Conservation (phyloP, 2,888 invertebrate genomes). For the Apotomis capreana region DNA sequence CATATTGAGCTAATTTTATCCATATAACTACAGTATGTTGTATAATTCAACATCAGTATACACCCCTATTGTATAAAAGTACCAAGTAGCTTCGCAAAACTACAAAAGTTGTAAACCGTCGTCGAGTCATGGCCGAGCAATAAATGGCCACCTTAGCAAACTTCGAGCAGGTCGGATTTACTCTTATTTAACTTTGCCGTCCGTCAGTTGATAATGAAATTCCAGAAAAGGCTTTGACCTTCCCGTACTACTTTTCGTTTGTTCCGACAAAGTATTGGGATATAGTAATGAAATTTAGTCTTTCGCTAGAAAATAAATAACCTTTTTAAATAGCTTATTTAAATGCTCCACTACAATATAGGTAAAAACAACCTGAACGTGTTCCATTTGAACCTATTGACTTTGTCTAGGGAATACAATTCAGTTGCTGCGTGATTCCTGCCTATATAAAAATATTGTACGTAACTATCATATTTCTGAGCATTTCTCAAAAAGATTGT, state of each 20-base stretch:
- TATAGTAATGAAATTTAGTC: not conserved
- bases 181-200: not conserved
- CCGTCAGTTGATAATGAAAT: conserved; percentile 18
- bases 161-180: conserved; percentile 2
- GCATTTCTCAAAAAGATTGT: too few relatives aligned
- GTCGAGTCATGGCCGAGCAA: conserved; percentile 29
- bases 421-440: too few relatives aligned
- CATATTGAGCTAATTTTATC: too few relatives aligned
- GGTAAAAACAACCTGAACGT: too few relatives aligned
- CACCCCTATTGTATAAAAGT: not conserved
- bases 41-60: too few relatives aligned
- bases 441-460: too few relatives aligned
- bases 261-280: not conserved
- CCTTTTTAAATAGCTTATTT: not conserved
- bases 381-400: too few relatives aligned
- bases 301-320: not conserved
- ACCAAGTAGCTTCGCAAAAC: conserved; percentile 2
- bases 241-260: not conserved
- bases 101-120: conserved; percentile 1
- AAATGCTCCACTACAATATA: too few relatives aligned
- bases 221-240: not conserved
- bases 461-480: too few relatives aligned
- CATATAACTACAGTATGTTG: too few relatives aligned
- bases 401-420: too few relatives aligned
- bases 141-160: conserved; percentile 34